phyloP scores from a whole-genome alignment of 2,797 vertebrate species.

The Lerista edwardsae region DNA sequence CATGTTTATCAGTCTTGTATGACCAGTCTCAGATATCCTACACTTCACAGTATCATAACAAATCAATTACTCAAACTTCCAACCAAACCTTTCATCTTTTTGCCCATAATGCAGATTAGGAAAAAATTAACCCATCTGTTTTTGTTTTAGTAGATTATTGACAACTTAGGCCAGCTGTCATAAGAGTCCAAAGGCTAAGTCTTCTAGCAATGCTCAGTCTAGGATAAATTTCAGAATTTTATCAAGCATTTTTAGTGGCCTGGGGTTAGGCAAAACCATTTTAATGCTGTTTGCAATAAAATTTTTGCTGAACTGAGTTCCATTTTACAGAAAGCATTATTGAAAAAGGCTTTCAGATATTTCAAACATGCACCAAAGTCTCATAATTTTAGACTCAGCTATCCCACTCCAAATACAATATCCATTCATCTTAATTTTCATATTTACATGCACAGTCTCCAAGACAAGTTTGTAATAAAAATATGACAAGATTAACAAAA shows the following conservation, averaged over 20 bases:
- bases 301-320: background rate
- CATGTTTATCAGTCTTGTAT: background rate
- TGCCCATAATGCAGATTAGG: background rate
- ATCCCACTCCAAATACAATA: background rate
- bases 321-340: background rate
- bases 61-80: conserved; percentile 6
- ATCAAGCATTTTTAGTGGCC: background rate
- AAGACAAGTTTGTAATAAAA: background rate
- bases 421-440: background rate
- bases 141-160: conserved; percentile 36
- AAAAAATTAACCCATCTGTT: conserved; percentile 7
- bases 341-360: background rate
- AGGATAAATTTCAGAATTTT: background rate
- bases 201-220: background rate
- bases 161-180: conserved; percentile 4
- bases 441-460: background rate
- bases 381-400: background rate
- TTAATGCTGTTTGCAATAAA: background rate
- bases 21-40: background rate
- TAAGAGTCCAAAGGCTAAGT: conserved; percentile 15
- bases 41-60: conserved; percentile 1
- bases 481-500: background rate
- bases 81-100: conserved; percentile 8
- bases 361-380: background rate
- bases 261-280: background rate